A percentile compares a stretch with the other conserved stretches of the same genome.
Evolutionary conservation across 2,113 vertebrate species (phyloP).

Genomic region (Eleginops maclovinus): DNA sequence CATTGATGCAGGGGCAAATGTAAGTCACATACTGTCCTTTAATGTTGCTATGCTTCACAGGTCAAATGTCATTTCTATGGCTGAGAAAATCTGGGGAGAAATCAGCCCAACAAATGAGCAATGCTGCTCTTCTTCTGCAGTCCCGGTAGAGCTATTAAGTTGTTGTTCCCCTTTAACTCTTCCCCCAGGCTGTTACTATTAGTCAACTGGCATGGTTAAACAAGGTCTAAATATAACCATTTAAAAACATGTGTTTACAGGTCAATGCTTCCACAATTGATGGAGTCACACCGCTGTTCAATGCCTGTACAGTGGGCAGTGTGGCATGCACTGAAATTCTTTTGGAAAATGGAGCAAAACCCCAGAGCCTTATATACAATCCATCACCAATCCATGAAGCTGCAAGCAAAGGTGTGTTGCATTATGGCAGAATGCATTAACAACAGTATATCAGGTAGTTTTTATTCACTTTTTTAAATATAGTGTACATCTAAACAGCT

Average conservation of each 20-base stretch:
- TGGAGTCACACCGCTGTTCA: conserved; percentile 93
- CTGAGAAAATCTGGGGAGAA: conserved; percentile 38
- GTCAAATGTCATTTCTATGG: conserved; percentile 64
- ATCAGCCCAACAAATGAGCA: conserved; percentile 46
- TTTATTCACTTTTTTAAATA: not conserved
- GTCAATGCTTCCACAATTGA: conserved; percentile 94
- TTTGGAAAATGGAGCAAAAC: conserved; percentile 91
- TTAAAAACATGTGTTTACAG: conserved; percentile 79
- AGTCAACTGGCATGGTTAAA: conserved; percentile 62
- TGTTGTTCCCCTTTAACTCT: conserved; percentile 48
- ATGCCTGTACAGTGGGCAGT: conserved; percentile 91
- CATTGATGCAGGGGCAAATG: conserved; percentile 94
- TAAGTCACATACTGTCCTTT: conserved; percentile 79
- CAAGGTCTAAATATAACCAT: conserved; percentile 64
- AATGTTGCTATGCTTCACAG: conserved; percentile 38
- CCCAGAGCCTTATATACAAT: conserved; percentile 87
- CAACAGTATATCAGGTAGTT: not conserved
- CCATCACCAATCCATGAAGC: conserved; percentile 94
- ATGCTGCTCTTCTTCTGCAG: conserved; percentile 17
- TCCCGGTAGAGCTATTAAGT: conserved; percentile 50
- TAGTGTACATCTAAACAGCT: not conserved
- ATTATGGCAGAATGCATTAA: not conserved
- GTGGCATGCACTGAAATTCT: conserved; percentile 89
- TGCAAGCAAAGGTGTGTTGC: conserved; percentile 88
- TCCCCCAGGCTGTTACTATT: conserved; percentile 59